Base-by-base conservation (phyloP, 2,888 invertebrate species). In the Plutella xylostella region DNA sequence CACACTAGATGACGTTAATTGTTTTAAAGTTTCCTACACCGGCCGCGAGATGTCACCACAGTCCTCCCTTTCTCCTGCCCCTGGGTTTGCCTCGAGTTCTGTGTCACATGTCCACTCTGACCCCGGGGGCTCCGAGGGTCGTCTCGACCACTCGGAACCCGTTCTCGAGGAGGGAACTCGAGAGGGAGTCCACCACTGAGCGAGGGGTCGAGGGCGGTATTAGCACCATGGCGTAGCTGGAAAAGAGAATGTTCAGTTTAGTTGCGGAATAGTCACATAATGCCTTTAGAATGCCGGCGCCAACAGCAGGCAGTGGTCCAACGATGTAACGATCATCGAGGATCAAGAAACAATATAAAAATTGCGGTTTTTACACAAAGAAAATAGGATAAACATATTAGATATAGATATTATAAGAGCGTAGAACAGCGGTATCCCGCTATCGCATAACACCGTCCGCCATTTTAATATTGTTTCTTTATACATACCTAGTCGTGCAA, bases 41-140 rank as follows among this genome's bases (percentile, higher is more conserved):
- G n/a, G n/a, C n/a, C n/a, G n/a, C n/a, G n/a, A n/a, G n/a, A n/a
- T n/a, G n/a, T n/a, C n/a, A n/a, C n/a, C n/a, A n/a, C n/a, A n/a
- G n/a, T n/a, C n/a, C n/a, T n/a, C n/a, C n/a, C 28, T 28, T 28
- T n/a, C 28, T 28, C 28, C 4, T 28, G 4, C 20, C 7, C 37
- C 11, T 17, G 37, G 9, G 19, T 19, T 2, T n/a, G n/a, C n/a
- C n/a, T n/a, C n/a, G n/a, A n/a, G n/a, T n/a, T n/a, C 28, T 6
- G 43, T 46, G 69, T 74, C 70, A 73, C 69, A 77, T 71, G 59
- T 84, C 75, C 21, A 87, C 69, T 45, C 70, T 61, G 25, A 90
- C 86, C 1, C 91, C 91, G 1, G 69, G 55, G 1, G 88, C 88
- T 1, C 90, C 90, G 19, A 90, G 68, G 12, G 74, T 66, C 1